These are phyloP conservation scores for Thaleichthys pacificus DNA, from an alignment of 2,797 vertebrate genomes.

Conservation along the genomic window DNA sequence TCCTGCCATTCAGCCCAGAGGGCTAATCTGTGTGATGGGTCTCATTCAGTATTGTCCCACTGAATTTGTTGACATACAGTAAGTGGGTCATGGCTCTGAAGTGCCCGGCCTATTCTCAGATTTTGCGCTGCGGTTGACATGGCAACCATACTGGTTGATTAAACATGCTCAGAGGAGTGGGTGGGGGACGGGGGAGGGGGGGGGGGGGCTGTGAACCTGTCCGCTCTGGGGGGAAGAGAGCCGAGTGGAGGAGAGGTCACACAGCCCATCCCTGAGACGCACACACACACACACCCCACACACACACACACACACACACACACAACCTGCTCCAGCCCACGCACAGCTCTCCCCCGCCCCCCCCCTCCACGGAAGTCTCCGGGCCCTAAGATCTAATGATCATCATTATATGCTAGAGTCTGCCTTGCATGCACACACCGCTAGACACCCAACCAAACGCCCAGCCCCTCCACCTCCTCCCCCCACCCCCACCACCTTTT, in stretches of 20 bases:
- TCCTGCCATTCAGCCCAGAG: conserved; percentile 58
- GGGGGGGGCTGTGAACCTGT: conserved; percentile 64
- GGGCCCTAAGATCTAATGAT: neutral
- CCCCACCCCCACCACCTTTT: conserved; percentile 18
- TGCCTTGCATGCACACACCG: neutral
- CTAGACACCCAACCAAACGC: neutral
- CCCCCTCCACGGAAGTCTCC: neutral
- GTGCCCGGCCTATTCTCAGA: conserved; percentile 79
- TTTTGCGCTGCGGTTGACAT: conserved; percentile 86
- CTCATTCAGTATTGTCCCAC: conserved; percentile 84
- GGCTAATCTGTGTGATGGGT: conserved; percentile 79
- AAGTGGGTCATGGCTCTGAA: conserved; percentile 97
- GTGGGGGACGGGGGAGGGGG: conserved; percentile 56
- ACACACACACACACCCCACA: neutral
- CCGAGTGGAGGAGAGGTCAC: neutral
- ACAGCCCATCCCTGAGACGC: neutral
- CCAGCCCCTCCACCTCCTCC: neutral
- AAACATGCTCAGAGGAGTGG: conserved; percentile 83
- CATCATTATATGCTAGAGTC: neutral
- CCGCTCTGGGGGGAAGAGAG: conserved; percentile 60
- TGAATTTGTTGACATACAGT: conserved; percentile 93
- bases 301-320: conserved; percentile 34
- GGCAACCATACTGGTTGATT: conserved; percentile 91
- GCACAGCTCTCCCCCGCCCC: neutral
- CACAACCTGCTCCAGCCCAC: conserved; percentile 18